Conservation (phyloP, 2,113 vertebrate species). For the Phodopus roborovskii region DNA sequence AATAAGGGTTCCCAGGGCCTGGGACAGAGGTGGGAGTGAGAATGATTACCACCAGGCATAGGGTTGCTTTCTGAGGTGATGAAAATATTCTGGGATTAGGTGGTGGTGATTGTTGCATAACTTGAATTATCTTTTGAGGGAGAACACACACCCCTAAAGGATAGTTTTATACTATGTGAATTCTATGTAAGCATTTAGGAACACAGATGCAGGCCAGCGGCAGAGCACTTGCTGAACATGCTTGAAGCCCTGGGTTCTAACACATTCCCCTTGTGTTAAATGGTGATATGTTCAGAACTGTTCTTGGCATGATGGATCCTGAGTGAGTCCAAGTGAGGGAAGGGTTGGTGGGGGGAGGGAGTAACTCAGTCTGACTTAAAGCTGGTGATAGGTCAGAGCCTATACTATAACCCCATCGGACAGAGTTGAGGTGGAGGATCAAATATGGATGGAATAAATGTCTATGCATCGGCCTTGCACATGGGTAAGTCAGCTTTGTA, state of each 20-base stretch:
- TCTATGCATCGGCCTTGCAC: too few relatives aligned
- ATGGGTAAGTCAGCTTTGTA: not conserved
- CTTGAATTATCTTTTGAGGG: not conserved
- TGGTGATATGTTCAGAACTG: not conserved
- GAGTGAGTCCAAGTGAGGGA: not conserved
- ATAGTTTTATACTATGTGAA: not conserved
- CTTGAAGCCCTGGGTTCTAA: not conserved
- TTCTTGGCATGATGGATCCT: not conserved
- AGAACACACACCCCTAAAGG: too few relatives aligned
- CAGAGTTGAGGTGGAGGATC: not conserved
- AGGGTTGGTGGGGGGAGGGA: not conserved
- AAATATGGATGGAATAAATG: not conserved
- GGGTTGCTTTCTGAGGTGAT: not conserved
- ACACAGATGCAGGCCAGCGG: not conserved
- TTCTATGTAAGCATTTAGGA: not conserved
- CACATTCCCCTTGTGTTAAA: not conserved
- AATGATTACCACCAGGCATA: not conserved
- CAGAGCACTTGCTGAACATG: not conserved
- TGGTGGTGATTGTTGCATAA: not conserved
- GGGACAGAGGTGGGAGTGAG: not conserved
- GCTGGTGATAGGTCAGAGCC: not conserved
- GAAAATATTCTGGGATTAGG: not conserved
- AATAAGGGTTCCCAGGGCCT: not conserved
- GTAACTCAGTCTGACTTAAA: not conserved
- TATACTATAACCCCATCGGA: not conserved